A percentile compares a stretch with the other conserved stretches of the same genome.
Evolutionary conservation across 2,888 invertebrate genomes (phyloP).

Genomic region (Trachelus iudaicus): DNA sequence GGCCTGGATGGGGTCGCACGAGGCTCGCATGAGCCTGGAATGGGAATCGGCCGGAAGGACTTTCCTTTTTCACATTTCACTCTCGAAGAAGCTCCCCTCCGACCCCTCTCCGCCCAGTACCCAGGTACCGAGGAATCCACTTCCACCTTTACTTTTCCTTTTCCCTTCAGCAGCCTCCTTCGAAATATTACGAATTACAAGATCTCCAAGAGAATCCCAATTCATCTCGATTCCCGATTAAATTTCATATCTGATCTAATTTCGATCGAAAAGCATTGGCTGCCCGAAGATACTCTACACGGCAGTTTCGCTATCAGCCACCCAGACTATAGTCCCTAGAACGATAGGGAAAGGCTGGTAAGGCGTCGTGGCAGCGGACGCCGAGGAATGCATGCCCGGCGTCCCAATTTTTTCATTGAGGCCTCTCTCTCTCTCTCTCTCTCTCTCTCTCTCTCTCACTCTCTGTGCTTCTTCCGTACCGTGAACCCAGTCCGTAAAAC

Average conservation of each 20-base stretch:
- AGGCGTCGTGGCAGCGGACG: not conserved
- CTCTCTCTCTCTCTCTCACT: not conserved
- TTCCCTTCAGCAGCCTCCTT: not conserved
- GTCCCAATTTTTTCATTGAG: not conserved
- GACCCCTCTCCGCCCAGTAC: too few species aligned
- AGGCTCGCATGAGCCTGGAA: not conserved
- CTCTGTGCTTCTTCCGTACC: not conserved
- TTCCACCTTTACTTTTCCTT: not conserved
- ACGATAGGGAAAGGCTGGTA: not conserved
- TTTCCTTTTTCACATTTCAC: constrained; percentile 30
- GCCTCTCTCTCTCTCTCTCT: not conserved
- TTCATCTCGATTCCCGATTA: too few species aligned
- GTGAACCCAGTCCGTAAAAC: not conserved
- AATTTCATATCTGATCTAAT: not conserved
- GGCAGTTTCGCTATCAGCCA: not conserved
- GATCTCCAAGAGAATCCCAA: not conserved
- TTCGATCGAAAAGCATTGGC: not conserved
- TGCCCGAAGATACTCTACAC: not conserved
- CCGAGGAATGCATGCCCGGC: not conserved
- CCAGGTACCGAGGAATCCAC: not conserved
- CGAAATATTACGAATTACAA: not conserved
- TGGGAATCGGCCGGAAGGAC: constrained; percentile 19
- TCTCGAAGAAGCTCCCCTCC: not conserved
- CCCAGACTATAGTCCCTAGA: not conserved
- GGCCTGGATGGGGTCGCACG: not conserved